phyloP scores from a whole-genome alignment of 2,113 vertebrate genomes.

The Anguilla rostrata region DNA sequence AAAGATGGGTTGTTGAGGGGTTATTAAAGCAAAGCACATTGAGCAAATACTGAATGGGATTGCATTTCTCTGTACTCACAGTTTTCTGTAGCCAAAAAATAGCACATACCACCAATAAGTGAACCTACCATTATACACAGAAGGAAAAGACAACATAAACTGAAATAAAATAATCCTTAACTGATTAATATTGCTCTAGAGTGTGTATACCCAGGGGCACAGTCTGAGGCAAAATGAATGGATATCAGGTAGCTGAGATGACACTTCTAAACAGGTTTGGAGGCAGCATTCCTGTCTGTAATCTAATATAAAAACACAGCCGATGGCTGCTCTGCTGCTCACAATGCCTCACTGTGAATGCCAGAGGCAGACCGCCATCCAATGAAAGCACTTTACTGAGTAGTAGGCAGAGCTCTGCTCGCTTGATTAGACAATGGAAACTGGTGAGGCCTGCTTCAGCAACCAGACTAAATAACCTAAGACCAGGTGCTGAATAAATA shows the following conservation, averaged over 20 bases:
- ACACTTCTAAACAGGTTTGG: background rate
- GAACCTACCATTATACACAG: background rate
- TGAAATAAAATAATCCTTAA: background rate
- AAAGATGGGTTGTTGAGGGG: background rate
- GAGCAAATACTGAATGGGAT: background rate
- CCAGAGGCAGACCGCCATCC: background rate
- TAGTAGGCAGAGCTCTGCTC: slow-evolving; percentile 1
- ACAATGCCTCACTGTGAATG: background rate
- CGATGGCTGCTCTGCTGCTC: background rate
- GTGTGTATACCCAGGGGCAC: background rate
- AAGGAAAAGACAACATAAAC: too few species aligned
- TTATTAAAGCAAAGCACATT: background rate
- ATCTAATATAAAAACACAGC: slow-evolving; percentile 19
- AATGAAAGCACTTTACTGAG: background rate
- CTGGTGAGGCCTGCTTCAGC: slow-evolving; percentile 10
- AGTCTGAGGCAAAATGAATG: background rate
- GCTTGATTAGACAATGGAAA: slow-evolving; percentile 10
- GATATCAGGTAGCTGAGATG: background rate
- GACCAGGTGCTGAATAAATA: background rate
- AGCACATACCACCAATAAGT: background rate
- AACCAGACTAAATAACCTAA: background rate
- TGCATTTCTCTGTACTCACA: background rate
- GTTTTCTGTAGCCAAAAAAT: background rate
- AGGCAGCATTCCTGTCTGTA: slow-evolving; percentile 10
- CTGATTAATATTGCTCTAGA: background rate